phyloP scores from a whole-genome alignment of 2,113 vertebrate species.

The Urocolius indicus region DNA sequence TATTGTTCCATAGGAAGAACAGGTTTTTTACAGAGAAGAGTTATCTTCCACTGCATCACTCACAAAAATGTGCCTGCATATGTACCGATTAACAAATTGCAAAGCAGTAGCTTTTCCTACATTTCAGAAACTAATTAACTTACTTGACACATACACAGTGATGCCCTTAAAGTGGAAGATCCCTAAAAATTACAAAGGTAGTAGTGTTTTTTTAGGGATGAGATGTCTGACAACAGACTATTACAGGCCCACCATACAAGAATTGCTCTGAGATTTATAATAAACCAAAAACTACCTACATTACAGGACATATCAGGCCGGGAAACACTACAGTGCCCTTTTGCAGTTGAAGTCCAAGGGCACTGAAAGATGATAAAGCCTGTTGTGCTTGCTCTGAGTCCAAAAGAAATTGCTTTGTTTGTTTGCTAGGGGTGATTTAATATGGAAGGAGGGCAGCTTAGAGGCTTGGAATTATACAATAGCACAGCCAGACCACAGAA shows the following conservation, averaged over 20 bases:
- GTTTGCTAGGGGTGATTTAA: neutral
- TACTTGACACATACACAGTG: neutral
- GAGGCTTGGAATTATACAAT: neutral
- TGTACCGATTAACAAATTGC: neutral
- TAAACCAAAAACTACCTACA: neutral
- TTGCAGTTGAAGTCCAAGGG: neutral
- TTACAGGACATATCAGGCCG: neutral
- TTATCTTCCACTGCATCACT: neutral
- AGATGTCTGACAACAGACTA: neutral
- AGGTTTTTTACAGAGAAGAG: neutral
- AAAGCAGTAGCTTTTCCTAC: neutral
- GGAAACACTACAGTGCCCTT: neutral
- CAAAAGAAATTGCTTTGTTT: neutral
- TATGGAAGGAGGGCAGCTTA: neutral
- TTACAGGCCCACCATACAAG: neutral
- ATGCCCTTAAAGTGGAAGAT: neutral
- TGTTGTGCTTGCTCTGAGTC: neutral
- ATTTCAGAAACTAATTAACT: neutral
- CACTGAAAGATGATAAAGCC: neutral
- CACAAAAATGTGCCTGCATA: neutral
- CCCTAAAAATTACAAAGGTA: neutral
- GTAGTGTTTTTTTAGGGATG: neutral
- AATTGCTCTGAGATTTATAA: neutral
- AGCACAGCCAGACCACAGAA: neutral
- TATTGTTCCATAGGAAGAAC: neutral